phyloP scores from a whole-genome alignment of 2,113 vertebrate species.

The Chaetura pelagica region DNA sequence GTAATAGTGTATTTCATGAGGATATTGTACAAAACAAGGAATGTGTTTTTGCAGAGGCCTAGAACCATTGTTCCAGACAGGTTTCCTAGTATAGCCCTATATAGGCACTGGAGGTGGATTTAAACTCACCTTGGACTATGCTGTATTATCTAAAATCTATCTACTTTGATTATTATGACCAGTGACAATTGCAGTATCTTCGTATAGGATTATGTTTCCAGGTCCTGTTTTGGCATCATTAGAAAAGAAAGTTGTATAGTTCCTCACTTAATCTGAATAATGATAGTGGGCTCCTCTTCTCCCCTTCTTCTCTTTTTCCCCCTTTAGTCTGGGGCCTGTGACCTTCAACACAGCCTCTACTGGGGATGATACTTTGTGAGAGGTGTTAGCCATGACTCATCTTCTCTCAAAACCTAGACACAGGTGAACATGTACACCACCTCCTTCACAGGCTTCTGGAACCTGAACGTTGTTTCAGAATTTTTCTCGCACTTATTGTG shows the following conservation, averaged over 20 bases:
- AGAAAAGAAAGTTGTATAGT: neutral
- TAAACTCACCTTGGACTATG: neutral
- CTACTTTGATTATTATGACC: neutral
- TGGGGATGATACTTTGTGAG: neutral
- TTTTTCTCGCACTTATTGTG: neutral
- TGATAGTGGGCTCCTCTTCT: neutral
- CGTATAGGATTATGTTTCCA: neutral
- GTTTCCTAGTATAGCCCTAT: neutral
- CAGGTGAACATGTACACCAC: accelerated
- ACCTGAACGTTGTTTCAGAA: neutral
- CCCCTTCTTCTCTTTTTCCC: neutral
- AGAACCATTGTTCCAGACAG: neutral
- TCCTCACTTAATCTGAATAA: neutral
- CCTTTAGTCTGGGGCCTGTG: neutral
- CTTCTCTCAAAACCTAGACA: neutral
- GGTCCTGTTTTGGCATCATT: neutral
- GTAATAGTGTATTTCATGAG: neutral
- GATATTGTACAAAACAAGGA: neutral
- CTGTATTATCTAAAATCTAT: neutral
- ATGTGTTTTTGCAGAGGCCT: neutral
- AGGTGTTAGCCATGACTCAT: neutral
- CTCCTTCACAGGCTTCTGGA: neutral
- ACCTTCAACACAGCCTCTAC: neutral
- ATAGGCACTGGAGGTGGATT: neutral
- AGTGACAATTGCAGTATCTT: neutral